These are phyloP conservation scores for Riparia riparia DNA, from an alignment of 2,113 vertebrate species.

Conservation along the genomic window DNA sequence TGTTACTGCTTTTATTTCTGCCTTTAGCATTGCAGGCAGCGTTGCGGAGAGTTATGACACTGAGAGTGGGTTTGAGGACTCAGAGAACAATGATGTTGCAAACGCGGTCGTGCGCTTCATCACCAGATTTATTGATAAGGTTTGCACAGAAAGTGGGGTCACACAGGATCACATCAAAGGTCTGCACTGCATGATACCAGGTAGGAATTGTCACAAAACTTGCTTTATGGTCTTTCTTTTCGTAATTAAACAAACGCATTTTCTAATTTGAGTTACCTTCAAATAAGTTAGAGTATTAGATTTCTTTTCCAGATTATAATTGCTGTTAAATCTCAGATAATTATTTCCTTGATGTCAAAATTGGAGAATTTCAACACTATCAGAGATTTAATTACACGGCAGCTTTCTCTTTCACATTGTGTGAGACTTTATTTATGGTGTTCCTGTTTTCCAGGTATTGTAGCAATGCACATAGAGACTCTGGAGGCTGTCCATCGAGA, in stretches of 20 bases:
- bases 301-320: not conserved
- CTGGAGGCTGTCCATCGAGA: conserved; percentile 95
- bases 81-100: conserved; percentile 92
- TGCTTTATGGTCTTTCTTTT: not conserved
- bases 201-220: conserved; percentile 69
- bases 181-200: conserved; percentile 98
- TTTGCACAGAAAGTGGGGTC: conserved; percentile 96
- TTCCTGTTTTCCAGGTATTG: conserved; percentile 85
- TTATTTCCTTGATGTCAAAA: not conserved
- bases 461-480: conserved; percentile 97
- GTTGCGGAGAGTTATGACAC: conserved; percentile 98
- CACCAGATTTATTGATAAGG: conserved; percentile 96
- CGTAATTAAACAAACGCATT: not conserved
- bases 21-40: conserved; percentile 91
- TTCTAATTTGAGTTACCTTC: not conserved
- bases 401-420: not conserved
- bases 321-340: not conserved
- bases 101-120: conserved; percentile 94
- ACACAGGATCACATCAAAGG: conserved; percentile 98
- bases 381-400: not conserved
- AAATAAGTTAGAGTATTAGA: not conserved
- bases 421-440: conserved; percentile 15
- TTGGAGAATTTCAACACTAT: not conserved
- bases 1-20: conserved; percentile 16
- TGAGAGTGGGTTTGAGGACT: conserved; percentile 97